phyloP scores from a whole-genome alignment of 2,113 vertebrate genomes.

The Eleginops maclovinus region DNA sequence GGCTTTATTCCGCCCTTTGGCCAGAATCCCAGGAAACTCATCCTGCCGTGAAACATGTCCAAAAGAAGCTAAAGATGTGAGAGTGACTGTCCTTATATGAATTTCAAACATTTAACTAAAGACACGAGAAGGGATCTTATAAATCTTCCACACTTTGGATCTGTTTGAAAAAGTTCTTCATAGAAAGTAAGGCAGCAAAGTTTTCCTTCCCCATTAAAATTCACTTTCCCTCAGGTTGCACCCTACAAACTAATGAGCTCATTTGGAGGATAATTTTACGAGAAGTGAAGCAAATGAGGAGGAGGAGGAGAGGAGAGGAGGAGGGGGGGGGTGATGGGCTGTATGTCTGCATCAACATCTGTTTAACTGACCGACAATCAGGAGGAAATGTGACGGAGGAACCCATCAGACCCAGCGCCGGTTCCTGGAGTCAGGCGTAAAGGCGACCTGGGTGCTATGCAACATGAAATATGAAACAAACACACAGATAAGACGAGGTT shows the following conservation, averaged over 20 bases:
- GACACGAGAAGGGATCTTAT: background rate
- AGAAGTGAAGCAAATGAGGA: conserved; percentile 35
- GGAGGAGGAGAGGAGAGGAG: conserved; percentile 12
- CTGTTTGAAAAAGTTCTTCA: conserved; percentile 12
- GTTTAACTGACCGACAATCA: conserved; percentile 15
- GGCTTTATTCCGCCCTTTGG: too few species aligned
- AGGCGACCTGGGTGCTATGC: background rate
- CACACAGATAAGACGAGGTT: background rate
- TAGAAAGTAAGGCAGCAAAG: conserved; percentile 1
- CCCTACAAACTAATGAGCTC: conserved; percentile 20
- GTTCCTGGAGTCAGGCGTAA: background rate
- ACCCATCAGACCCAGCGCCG: background rate
- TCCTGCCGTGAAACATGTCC: too few species aligned
- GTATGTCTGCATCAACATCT: conserved; percentile 45
- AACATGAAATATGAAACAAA: background rate
- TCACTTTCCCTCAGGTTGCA: conserved; percentile 16
- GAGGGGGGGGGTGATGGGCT: background rate
- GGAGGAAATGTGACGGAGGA: conserved; percentile 9
- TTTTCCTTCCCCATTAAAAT: conserved; percentile 16
- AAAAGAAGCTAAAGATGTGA: background rate
- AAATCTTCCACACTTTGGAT: background rate
- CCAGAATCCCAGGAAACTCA: too few species aligned
- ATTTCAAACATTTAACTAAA: conserved; percentile 6
- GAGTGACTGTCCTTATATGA: background rate
- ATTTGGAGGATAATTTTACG: conserved; percentile 39